A percentile compares a stretch with the other conserved stretches of the same genome.
phyloP scores from a whole-genome alignment of 1,140 invertebrate genomes.

The Euura saliciscinereae region DNA sequence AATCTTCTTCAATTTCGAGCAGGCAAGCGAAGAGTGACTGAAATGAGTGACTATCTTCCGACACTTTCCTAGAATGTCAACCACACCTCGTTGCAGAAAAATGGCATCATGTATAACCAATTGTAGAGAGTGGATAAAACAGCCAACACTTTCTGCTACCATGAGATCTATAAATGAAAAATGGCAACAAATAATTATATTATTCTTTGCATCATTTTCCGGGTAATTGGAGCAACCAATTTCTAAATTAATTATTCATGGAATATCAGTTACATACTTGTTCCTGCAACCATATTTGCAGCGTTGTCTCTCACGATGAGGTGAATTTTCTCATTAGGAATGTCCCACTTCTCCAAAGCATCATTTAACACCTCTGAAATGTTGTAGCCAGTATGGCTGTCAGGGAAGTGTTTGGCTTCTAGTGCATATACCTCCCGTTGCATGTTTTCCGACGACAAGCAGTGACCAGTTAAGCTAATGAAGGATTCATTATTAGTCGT shows the following conservation, averaged over 20 bases:
- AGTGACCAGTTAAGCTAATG: slow-evolving; percentile 20
- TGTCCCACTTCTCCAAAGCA: slow-evolving; percentile 17
- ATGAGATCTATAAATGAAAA: neutral
- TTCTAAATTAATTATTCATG: neutral
- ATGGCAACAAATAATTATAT: neutral
- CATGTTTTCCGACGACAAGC: slow-evolving; percentile 13
- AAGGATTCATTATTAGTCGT: slow-evolving; percentile 18
- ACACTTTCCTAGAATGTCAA: neutral
- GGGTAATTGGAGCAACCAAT: neutral
- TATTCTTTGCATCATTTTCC: neutral
- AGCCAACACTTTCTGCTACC: too few relatives aligned
- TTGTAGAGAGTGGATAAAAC: too few relatives aligned
- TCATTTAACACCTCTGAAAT: slow-evolving; percentile 17
- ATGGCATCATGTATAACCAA: neutral
- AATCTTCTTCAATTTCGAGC: neutral
- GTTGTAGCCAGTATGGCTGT: slow-evolving; percentile 18
- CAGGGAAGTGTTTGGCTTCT: slow-evolving; percentile 16
- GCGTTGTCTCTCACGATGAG: slow-evolving; percentile 18
- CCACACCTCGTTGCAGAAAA: neutral
- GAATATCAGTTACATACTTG: neutral
- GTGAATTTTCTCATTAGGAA: slow-evolving; percentile 16
- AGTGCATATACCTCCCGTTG: slow-evolving; percentile 14
- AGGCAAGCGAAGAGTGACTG: neutral
- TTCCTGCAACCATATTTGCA: slow-evolving; percentile 14
- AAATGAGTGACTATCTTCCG: slow-evolving; percentile 1